A percentile compares a stretch with the other conserved stretches of the same genome.
These are phyloP conservation scores for Euschistus heros DNA, from an alignment of 1,140 invertebrate species.

Conservation along the genomic window DNA sequence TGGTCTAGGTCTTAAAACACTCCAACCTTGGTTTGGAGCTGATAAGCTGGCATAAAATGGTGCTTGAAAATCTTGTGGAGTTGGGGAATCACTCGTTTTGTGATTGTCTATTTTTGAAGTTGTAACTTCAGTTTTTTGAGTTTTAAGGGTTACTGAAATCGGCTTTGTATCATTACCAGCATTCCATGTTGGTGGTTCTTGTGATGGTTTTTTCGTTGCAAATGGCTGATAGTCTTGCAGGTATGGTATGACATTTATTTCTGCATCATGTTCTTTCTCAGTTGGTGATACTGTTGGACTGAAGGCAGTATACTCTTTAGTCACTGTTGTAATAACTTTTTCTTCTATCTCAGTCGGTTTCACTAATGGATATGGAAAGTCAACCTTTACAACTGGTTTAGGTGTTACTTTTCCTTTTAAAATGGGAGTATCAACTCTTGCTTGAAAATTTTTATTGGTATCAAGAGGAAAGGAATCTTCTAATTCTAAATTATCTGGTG, in stretches of 20 bases:
- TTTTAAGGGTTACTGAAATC: slow-evolving; percentile 30
- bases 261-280: slow-evolving; percentile 29
- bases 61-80: slow-evolving; percentile 49
- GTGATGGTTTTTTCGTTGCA: slow-evolving; percentile 33
- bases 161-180: slow-evolving; percentile 22
- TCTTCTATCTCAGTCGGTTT: slow-evolving; percentile 28
- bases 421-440: slow-evolving; percentile 38
- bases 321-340: slow-evolving; percentile 20
- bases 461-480: slow-evolving; percentile 37
- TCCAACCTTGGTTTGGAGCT: slow-evolving; percentile 49
- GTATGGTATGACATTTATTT: slow-evolving; percentile 38
- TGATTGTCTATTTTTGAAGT: slow-evolving; percentile 23
- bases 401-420: slow-evolving; percentile 37
- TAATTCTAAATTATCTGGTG: slow-evolving; percentile 39
- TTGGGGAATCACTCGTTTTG: slow-evolving; percentile 19
- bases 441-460: slow-evolving; percentile 39
- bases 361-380: slow-evolving; percentile 31
- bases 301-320: slow-evolving; percentile 31
- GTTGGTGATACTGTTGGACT: slow-evolving; percentile 29
- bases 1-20: slow-evolving; percentile 40
- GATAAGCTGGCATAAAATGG: slow-evolving; percentile 56
- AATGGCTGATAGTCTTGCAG: slow-evolving; percentile 42
- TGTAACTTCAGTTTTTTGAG: slow-evolving; percentile 11
- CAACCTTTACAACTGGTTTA: slow-evolving; percentile 32
- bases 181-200: slow-evolving; percentile 20